Evolutionary conservation across 64 coral and sea anemone genomes (phyloP), one percentile per base, ranked within the genome.

Genomic region (Montipora efflorescens): DNA sequence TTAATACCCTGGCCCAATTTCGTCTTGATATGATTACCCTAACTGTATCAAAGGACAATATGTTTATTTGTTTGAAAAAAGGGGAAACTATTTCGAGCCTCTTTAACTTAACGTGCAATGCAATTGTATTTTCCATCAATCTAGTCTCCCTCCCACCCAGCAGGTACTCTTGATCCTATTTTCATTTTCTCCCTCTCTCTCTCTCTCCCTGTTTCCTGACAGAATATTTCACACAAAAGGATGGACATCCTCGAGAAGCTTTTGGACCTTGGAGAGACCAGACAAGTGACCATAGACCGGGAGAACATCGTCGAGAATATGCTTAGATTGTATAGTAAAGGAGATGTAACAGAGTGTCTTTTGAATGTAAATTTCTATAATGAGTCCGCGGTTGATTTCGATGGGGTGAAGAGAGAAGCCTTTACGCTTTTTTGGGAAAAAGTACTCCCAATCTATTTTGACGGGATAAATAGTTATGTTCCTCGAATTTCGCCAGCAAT

Each of bases 361-460:
- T 52, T 89, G 13, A 76, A 89, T 43, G 74, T 89, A 18, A 77
- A 48, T 77, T 68, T 81, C 21, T 22, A 52, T 52, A 47, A 66
- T 49, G 62, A 91, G 47, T 8, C 68, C 19, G 89, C 77, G 1
- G 7, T 80, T 48, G 89, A 91, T 59, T 18, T 81, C 1, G 77
- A 81, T 50, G 59, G 89, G 3, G 20, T 91, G n/a, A 91, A 81
- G 48, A 25, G 77, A 69, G 89, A 91, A 79, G 59, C 66, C 43
- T 90, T 79, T 14, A 79, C 88, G n/a, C 76, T 90, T 59, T 90
- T 90, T 69, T 91, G 89, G 89, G 64, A 79, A 20, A 47, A 80
- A 47, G 79, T 79, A 43, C 21, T 59, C 7, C 4, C 19, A 9
- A 19, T 59, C 25, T 91, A 80, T 70, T 62, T 81, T 15, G 78